Percentiles rank a stretch among this genome's conserved stretches.
phyloP scores from a whole-genome alignment of 2,113 vertebrate species.

The Odontophorus gujanensis region DNA sequence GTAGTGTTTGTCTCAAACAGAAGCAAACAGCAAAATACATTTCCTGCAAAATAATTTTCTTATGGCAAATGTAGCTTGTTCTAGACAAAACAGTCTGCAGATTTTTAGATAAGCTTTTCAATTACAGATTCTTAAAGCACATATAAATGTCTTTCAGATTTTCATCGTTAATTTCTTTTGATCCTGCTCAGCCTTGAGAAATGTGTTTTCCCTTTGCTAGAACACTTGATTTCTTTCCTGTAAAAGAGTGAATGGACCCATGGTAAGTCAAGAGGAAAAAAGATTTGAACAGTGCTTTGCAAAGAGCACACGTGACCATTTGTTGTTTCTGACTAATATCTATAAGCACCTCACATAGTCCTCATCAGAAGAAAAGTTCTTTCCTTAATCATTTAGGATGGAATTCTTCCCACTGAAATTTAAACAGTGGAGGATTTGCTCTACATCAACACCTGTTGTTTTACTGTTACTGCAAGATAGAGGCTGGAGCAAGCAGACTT shows the following conservation, averaged over 20 bases:
- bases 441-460: neutral
- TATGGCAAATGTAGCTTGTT: neutral
- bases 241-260: neutral
- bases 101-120: neutral
- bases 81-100: neutral
- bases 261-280: neutral
- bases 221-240: neutral
- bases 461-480: neutral
- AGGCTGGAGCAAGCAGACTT: neutral
- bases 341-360: neutral
- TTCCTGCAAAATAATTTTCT: slow-evolving; percentile 18
- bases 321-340: neutral
- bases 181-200: neutral
- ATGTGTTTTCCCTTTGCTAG: neutral
- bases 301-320: neutral
- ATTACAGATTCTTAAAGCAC: neutral
- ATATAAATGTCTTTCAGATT: neutral
- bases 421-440: neutral
- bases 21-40: slow-evolving; percentile 7
- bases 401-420: neutral
- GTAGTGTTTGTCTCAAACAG: neutral
- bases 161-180: neutral
- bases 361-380: neutral
- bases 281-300: neutral
- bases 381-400: neutral